Evolutionary conservation across 2,113 vertebrate species (phyloP), one percentile per base, ranked within the genome.

Genomic region (Butorides virescens): DNA sequence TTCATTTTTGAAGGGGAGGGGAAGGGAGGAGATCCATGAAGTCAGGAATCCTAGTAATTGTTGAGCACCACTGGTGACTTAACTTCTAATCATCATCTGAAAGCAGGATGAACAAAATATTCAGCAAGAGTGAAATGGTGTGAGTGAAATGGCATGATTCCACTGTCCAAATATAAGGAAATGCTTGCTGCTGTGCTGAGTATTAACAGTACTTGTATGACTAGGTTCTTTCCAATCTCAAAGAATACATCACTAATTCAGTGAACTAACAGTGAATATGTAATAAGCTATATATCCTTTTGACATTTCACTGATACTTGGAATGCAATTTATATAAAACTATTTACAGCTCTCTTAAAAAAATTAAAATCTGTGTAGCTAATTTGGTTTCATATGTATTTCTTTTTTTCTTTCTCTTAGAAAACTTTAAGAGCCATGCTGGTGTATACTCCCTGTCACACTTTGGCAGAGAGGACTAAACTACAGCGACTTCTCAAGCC

Each of bases 361-460:
- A 75, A 50, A 21, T 21, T 5, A 4, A 36, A 49, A 84, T 32
- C 34, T 34, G 12, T 62, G 10, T 47, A 55, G 5, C 22, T 84
- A 52, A 73, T 25, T 72, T 73, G 29, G 95, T 85, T 85, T 97
- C 55, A 15, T 47, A 25, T 42, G 42, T 93, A 10, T 49, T 90
- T 6, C 5, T 81, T 89, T 79, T 79, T 65, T 86, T 4, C 50
- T 63, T 92, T 62, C 65, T 74, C 15, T 25, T 74, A 99, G 99
- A 99, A 99, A 99, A 99, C 99, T 7, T 92, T 99, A 96, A 97
- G 99, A 97, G 99, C 99, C 97, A 99, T 99, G 99, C 98, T 99
- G 93, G 99, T 99, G 7, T 99, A 99, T 96, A 99, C 99, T 47
- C 99, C 99, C 22, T 99, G 99, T 97, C 98, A 99, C 92, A 98